A percentile compares a stretch with the other conserved stretches of the same genome.
These are phyloP conservation scores for Ceriagrion tenellum DNA, from an alignment of 2,888 invertebrate genomes.

Conservation along the genomic window DNA sequence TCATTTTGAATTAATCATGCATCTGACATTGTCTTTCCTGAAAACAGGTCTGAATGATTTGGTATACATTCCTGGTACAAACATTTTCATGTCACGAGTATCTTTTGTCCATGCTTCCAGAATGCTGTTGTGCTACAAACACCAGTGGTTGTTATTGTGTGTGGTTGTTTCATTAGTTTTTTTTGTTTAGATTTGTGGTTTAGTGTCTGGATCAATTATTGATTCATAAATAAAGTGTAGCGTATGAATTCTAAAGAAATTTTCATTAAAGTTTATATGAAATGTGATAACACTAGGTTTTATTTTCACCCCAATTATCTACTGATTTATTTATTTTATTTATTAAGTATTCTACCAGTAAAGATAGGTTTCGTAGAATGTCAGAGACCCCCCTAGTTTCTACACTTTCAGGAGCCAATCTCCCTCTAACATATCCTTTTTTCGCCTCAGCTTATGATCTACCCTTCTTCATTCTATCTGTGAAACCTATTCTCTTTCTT, in stretches of 20 bases:
- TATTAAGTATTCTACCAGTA: no score
- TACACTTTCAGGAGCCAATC: no score
- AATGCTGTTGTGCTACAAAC: neutral
- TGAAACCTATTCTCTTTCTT: no score
- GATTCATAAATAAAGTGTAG: slow-evolving; percentile 11
- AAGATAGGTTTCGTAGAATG: no score
- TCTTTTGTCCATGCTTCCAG: slow-evolving; percentile 3
- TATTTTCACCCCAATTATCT: no score
- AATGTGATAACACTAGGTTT: neutral
- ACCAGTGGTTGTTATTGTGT: neutral
- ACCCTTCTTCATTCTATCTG: no score
- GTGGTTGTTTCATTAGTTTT: neutral
- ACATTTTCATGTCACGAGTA: neutral
- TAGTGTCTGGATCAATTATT: neutral
- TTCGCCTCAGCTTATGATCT: no score
- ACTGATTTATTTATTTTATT: no score
- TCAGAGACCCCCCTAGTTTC: no score
- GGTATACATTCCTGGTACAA: slow-evolving; percentile 5
- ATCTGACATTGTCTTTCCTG: neutral
- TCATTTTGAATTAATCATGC: neutral
- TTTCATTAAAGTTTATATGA: neutral
- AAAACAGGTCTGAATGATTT: neutral
- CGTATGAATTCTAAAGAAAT: neutral
- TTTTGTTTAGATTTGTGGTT: neutral
- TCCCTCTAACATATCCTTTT: no score